phyloP scores from a whole-genome alignment of 2,888 invertebrate species.

The Monopis laevigella region DNA sequence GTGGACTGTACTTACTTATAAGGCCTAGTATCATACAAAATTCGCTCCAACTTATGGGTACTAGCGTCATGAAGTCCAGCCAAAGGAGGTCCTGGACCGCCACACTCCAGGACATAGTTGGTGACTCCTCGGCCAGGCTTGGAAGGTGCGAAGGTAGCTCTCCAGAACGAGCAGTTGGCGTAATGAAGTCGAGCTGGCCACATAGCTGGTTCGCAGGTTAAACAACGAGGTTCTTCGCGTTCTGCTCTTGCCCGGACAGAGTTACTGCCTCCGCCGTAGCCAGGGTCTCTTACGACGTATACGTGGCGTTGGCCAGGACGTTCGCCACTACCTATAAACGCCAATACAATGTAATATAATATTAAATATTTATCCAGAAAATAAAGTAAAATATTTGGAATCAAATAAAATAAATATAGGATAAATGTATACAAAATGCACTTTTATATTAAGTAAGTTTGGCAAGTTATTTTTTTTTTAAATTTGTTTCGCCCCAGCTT shows the following conservation, averaged over 20 bases:
- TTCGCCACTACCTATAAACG: constrained; percentile 78
- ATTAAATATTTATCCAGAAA: too few relatives aligned
- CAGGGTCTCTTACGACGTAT: constrained; percentile 84
- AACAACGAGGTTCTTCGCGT: constrained; percentile 80
- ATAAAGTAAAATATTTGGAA: too few relatives aligned
- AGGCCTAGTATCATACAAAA: constrained; percentile 80
- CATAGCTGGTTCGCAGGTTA: constrained; percentile 86
- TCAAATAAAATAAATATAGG: too few relatives aligned
- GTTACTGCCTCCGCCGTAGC: constrained; percentile 67
- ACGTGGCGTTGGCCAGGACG: constrained; percentile 88
- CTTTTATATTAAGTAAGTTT: too few relatives aligned
- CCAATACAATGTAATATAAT: too few relatives aligned
- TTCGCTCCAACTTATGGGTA: constrained; percentile 79
- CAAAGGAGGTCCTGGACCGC: constrained; percentile 91
- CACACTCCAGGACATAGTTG: constrained; percentile 86
- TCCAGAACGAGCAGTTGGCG: constrained; percentile 88
- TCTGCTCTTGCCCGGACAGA: constrained; percentile 54
- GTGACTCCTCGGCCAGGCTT: constrained; percentile 53
- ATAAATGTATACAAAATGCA: too few relatives aligned
- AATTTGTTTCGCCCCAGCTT: too few relatives aligned
- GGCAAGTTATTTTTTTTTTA: too few relatives aligned
- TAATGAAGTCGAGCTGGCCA: constrained; percentile 85
- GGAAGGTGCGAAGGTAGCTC: constrained; percentile 74
- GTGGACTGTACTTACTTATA: constrained; percentile 63
- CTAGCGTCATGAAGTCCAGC: constrained; percentile 80